Conservation (phyloP, 2,113 vertebrate genomes). For the Bubo scandiacus region DNA sequence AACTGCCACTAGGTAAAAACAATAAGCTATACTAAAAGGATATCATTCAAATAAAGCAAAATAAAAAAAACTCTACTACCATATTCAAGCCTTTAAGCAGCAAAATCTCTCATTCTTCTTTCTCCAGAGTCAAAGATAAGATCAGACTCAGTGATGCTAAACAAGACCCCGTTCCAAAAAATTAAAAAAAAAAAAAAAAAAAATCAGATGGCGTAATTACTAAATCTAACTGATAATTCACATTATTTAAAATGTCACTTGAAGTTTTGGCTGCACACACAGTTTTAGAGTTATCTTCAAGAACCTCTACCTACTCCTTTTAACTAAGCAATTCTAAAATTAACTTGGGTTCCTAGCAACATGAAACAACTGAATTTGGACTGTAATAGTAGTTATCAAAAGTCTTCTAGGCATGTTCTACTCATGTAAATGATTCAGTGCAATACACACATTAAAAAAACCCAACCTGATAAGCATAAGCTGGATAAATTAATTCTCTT, state of each 20-base stretch:
- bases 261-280: not conserved
- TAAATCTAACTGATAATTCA: not conserved
- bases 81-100: not conserved
- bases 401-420: not conserved
- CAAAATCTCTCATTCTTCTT: not conserved
- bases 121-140: not conserved
- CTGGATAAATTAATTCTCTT: not conserved
- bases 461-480: not conserved
- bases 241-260: not conserved
- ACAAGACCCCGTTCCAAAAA: fast-evolving
- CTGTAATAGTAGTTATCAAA: not conserved
- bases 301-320: not conserved
- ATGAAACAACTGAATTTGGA: not conserved
- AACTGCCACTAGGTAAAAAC: not conserved
- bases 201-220: not conserved
- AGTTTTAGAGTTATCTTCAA: not conserved
- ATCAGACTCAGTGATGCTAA: not conserved
- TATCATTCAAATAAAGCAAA: not conserved
- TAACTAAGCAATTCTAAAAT: not conserved
- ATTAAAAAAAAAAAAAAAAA: not conserved
- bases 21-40: not conserved
- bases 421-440: not conserved
- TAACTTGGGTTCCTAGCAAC: not conserved
- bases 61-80: not conserved
- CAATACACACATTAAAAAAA: not conserved